Evolutionary conservation across 1,140 invertebrate species (phyloP).

Genomic region (Eubasilissa regina): DNA sequence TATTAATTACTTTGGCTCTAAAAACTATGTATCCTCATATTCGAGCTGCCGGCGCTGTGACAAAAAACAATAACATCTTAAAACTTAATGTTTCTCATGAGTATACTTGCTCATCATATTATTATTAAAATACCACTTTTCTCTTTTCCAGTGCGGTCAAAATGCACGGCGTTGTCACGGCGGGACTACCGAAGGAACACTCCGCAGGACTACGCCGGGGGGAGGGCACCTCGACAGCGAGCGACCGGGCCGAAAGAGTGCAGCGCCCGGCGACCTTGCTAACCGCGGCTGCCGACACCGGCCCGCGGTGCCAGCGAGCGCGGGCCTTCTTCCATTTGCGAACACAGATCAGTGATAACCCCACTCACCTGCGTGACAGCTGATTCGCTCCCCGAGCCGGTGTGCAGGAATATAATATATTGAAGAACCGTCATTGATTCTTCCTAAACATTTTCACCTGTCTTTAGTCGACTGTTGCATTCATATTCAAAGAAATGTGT

Average conservation of each 20-base stretch:
- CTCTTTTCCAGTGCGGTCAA: constrained; percentile 53
- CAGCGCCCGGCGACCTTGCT: constrained; percentile 10
- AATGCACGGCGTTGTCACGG: constrained; percentile 51
- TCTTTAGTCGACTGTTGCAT: too few species aligned
- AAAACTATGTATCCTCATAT: too few species aligned
- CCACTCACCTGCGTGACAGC: neutral
- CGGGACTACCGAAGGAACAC: constrained; percentile 5
- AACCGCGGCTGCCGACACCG: neutral
- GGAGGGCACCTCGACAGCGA: constrained; percentile 37
- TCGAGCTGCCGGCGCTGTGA: too few species aligned
- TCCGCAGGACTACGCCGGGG: constrained; percentile 28
- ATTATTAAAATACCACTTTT: constrained; percentile 35
- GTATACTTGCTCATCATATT: too few species aligned
- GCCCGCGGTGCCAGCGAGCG: neutral
- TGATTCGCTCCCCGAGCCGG: neutral
- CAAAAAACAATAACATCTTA: too few species aligned
- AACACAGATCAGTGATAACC: neutral
- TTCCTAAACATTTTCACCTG: too few species aligned
- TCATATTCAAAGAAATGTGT: too few species aligned
- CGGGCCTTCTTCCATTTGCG: neutral
- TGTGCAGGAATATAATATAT: neutral
- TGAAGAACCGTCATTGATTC: too few species aligned
- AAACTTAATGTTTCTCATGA: too few species aligned
- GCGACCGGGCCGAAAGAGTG: constrained; percentile 22
- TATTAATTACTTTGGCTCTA: too few species aligned